Evolutionary conservation across 2,888 invertebrate genomes (phyloP), one percentile per base, ranked within the genome.

Genomic region (Liposcelis brunnea): DNA sequence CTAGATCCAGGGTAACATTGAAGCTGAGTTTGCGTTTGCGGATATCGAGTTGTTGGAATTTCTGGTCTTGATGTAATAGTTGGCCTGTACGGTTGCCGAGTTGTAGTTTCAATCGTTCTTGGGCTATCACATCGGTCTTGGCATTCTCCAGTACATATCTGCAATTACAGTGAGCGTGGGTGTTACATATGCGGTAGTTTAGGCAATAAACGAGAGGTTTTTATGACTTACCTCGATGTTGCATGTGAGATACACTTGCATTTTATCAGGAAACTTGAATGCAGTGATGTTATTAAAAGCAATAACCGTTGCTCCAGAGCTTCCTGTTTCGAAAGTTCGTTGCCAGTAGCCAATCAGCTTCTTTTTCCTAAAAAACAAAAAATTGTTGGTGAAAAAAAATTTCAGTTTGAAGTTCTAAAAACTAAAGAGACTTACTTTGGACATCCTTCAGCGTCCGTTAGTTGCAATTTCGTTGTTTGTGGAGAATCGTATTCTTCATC

Each of bases 221-320:
- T n/a, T n/a, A n/a, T n/a, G n/a, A n/a, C n/a, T n/a, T 63, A 77
- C 76, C 68, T 80, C 79, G 50, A 81, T 75, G 54, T 80, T 80
- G 59, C 81, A 81, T 11, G 78, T 78, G 2, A 81, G 60, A 54
- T 72, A 80, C 1, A 81, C 77, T 62, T 79, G 75, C 50, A 75
- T 74, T 16, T 72, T 73, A 50, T 80, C 80, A 1, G 80, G 80
- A 57, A 81, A 81, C 50, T 79, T 74, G 62, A 81, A 81, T 0
- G 80, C 77, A 52, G 72, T 75, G 8, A 81, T 68, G 59, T 72
- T 75, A 52, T 75, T 77, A 56, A 75, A 75, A 16, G 77, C 73
- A 33, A 78, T 71, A 18, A 74, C 60, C 2, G 74, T 75, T 0
- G 75, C 77, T 2, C 74, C 76, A 48, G 68, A 68, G 51, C 63